phyloP scores from a whole-genome alignment of 2,113 vertebrate species.

The Toxostoma redivivum region DNA sequence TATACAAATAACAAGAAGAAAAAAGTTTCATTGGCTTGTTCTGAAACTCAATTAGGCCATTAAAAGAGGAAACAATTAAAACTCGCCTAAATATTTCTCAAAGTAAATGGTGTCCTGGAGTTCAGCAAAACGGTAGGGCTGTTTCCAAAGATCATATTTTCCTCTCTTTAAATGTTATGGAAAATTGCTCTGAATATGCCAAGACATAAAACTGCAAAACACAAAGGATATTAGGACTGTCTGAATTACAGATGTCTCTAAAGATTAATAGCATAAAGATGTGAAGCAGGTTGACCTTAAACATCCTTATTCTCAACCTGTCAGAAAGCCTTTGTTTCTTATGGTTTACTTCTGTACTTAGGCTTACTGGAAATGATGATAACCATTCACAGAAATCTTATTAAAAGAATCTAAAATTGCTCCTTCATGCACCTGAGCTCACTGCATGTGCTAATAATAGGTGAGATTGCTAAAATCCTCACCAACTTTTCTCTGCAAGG shows the following conservation, averaged over 20 bases:
- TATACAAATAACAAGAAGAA: constrained; percentile 4
- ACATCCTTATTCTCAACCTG: constrained; percentile 14
- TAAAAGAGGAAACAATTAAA: constrained; percentile 51
- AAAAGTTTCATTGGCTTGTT: constrained; percentile 2
- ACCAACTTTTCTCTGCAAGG: neutral
- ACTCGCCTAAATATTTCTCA: constrained; percentile 41
- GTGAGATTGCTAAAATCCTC: neutral
- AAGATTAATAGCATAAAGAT: constrained; percentile 67
- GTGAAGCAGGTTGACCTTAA: constrained; percentile 55
- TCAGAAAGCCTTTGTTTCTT: neutral
- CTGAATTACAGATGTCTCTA: constrained; percentile 71
- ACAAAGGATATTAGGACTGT: constrained; percentile 66
- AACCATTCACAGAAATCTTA: neutral
- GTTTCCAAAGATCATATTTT: constrained; percentile 55
- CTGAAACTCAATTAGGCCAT: constrained; percentile 45
- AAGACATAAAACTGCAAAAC: constrained; percentile 69
- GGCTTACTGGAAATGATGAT: neutral
- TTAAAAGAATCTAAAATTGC: neutral
- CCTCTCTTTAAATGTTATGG: constrained; percentile 55
- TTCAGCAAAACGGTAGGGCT: neutral
- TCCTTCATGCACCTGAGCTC: neutral
- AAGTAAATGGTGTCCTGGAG: constrained; percentile 23
- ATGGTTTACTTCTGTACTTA: neutral
- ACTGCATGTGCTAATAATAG: neutral
- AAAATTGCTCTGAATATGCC: constrained; percentile 63